Percentiles rank a stretch among this genome's conserved stretches.
These are phyloP conservation scores for Podarcis muralis DNA, from an alignment of 2,113 vertebrate species.

Conservation along the genomic window DNA sequence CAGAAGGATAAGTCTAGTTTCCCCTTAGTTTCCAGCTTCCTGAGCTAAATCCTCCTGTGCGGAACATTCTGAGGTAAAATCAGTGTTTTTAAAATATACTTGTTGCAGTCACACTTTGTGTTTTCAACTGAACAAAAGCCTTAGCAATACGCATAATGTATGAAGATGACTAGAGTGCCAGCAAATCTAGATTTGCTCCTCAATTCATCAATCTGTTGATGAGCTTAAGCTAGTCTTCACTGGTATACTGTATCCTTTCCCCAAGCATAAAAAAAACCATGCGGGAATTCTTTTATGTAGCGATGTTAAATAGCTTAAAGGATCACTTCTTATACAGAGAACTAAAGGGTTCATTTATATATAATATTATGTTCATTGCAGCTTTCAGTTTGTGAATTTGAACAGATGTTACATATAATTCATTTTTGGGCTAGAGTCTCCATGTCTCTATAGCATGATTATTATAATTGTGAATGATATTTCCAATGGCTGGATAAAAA, in stretches of 20 bases:
- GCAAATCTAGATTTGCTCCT: neutral
- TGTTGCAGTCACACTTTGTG: neutral
- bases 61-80: neutral
- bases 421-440: slow-evolving; percentile 47
- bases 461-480: slow-evolving; percentile 39
- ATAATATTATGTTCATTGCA: neutral
- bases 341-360: neutral
- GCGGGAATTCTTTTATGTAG: neutral
- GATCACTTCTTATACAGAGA: neutral
- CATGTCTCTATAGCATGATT: slow-evolving; percentile 27
- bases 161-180: neutral
- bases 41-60: neutral
- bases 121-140: neutral
- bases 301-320: neutral
- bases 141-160: neutral
- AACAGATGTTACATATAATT: slow-evolving; percentile 15
- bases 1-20: too few species aligned
- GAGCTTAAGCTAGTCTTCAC: neutral
- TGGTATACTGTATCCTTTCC: neutral
- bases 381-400: slow-evolving; percentile 10
- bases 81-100: neutral
- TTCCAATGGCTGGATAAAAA: slow-evolving; percentile 38
- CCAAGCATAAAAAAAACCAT: neutral
- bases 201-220: neutral
- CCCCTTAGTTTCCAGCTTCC: too few species aligned